Percentiles rank a stretch among this genome's conserved stretches.
Conservation (phyloP, 2,888 invertebrate genomes). For the Lydus trimaculatus region DNA sequence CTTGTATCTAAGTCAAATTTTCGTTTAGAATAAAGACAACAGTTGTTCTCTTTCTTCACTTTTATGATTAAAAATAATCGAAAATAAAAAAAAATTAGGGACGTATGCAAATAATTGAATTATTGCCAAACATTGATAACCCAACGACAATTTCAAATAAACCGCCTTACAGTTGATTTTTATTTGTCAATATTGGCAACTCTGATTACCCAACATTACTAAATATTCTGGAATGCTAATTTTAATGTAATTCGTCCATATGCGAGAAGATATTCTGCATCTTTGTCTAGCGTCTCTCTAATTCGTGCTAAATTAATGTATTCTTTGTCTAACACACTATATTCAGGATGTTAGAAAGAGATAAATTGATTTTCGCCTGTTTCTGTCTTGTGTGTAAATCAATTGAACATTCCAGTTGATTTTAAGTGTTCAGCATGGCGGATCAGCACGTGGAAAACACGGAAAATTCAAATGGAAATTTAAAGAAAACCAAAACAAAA, state of each 20-base stretch:
- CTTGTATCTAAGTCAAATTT: background rate
- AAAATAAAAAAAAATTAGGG: background rate
- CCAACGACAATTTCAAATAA: background rate
- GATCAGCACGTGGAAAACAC: constrained; percentile 33
- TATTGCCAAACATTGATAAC: background rate
- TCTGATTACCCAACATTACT: background rate
- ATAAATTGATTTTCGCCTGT: background rate
- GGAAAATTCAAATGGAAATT: constrained; percentile 21
- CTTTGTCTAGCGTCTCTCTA: too few relatives aligned
- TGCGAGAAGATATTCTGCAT: too few relatives aligned
- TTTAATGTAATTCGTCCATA: too few relatives aligned
- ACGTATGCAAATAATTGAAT: background rate
- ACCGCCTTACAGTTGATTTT: background rate
- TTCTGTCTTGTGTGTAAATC: background rate
- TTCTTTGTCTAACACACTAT: too few relatives aligned
- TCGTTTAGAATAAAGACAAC: background rate
- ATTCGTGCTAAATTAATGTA: too few relatives aligned
- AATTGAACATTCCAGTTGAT: background rate
- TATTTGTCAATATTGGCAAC: background rate
- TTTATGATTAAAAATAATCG: background rate
- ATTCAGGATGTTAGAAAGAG: too few relatives aligned
- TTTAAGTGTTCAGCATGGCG: constrained; percentile 17
- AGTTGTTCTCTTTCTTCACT: background rate
- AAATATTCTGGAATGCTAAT: too few relatives aligned
- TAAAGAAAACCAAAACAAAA: constrained; percentile 40